A percentile compares a stretch with the other conserved stretches of the same genome.
These are phyloP conservation scores for Nudaria mundana DNA, from an alignment of 2,888 invertebrate genomes.

Conservation along the genomic window DNA sequence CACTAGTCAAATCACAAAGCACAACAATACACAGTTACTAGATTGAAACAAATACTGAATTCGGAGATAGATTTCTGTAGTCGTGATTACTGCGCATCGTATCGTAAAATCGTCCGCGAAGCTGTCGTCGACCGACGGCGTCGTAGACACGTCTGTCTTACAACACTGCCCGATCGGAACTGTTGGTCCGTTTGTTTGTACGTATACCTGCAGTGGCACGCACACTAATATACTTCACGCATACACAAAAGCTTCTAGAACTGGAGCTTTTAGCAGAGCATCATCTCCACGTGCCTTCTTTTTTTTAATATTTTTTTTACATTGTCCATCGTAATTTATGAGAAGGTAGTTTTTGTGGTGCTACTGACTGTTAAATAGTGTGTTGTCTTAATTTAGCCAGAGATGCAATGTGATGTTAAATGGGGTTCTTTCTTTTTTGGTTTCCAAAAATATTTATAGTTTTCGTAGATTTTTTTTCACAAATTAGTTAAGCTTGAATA, in stretches of 20 bases:
- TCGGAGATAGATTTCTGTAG: conserved; percentile 7
- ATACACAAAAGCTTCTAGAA: conserved; percentile 50
- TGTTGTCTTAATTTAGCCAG: conserved; percentile 29
- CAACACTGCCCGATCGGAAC: conserved; percentile 59
- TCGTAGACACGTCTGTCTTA: conserved; percentile 14
- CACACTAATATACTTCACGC: conserved; percentile 64
- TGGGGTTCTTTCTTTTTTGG: conserved; percentile 1
- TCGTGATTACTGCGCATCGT: conserved; percentile 14
- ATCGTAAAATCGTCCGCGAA: conserved; percentile 20
- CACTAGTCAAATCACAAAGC: conserved; percentile 18
- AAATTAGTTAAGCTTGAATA: neutral
- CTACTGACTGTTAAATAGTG: conserved; percentile 24
- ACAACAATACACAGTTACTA: conserved; percentile 8
- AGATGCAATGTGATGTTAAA: no score
- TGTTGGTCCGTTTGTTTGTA: conserved; percentile 54
- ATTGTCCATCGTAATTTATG: conserved; percentile 50
- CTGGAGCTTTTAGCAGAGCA: conserved; percentile 68
- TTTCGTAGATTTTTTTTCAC: no score
- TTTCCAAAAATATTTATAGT: neutral
- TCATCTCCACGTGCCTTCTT: conserved; percentile 51
- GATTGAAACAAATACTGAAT: neutral
- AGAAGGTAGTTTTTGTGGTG: conserved; percentile 24
- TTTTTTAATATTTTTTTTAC: conserved; percentile 38
- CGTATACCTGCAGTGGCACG: conserved; percentile 74
- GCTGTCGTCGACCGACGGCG: conserved; percentile 12